These are phyloP conservation scores for Pipistrellus kuhlii DNA, from an alignment of 2,797 vertebrate species.

Conservation along the genomic window DNA sequence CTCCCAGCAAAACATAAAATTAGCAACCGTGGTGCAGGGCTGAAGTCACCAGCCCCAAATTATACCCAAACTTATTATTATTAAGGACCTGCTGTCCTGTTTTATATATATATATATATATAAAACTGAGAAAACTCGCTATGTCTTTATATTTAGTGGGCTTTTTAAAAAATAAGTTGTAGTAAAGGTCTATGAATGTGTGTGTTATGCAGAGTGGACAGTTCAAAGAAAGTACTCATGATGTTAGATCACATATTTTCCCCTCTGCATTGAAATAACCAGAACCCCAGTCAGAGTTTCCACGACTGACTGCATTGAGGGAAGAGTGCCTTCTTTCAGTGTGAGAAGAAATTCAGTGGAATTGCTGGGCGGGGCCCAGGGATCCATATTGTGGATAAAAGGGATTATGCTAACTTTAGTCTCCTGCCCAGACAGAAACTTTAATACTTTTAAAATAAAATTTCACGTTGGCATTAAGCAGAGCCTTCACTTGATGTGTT, in stretches of 20 bases:
- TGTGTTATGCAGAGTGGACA: slow-evolving; percentile 55
- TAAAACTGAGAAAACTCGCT: slow-evolving; percentile 52
- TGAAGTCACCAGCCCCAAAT: slow-evolving; percentile 80
- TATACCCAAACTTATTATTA: slow-evolving; percentile 68
- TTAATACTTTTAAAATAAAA: not conserved
- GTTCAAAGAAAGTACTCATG: not conserved
- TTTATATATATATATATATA: not conserved
- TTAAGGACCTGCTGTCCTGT: slow-evolving; percentile 67
- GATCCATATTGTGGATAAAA: not conserved
- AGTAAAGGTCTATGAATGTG: slow-evolving; percentile 65
- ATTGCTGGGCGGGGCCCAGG: not conserved
- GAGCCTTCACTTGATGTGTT: not conserved
- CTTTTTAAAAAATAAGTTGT: slow-evolving; percentile 72
- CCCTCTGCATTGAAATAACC: slow-evolving; percentile 47
- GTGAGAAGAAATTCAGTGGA: slow-evolving; percentile 1
- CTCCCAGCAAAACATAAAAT: slow-evolving; percentile 71
- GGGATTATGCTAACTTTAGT: not conserved
- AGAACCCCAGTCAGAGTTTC: slow-evolving; percentile 60
- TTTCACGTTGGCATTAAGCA: not conserved
- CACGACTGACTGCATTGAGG: not conserved
- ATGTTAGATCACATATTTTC: not conserved
- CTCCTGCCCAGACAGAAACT: not conserved
- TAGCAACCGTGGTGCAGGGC: slow-evolving; percentile 53
- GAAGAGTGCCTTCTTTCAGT: not conserved
- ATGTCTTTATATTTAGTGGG: slow-evolving; percentile 57